Evolutionary conservation across 2,113 vertebrate genomes (phyloP), one percentile per base, ranked within the genome.

Genomic region (Microcebus murinus): DNA sequence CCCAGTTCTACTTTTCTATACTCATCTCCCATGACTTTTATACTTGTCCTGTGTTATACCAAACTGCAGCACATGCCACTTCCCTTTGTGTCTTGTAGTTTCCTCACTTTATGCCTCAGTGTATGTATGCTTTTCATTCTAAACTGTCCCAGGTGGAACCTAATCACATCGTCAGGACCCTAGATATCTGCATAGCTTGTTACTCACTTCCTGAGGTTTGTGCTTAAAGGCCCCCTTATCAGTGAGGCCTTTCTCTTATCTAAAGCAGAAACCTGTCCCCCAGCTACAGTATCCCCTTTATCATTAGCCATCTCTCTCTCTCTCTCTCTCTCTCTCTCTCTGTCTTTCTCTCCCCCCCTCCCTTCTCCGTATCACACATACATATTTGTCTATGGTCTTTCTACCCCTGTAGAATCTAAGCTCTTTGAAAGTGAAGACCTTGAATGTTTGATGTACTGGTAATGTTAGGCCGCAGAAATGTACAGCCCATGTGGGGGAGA

Each of bases 361-460:
- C 2, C n/a, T 55, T 5, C 5, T 17, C 15, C 6, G 18, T 7
- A 6, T 0, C 55, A 52, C 52, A 52, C 52, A 3, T 8, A 31
- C 65, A 81, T 36, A 21, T 29, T 68, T 63, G 45, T 82, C 74
- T 76, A 25, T 50, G 52, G 27, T 63, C 29, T 70, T 15, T 8
- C 82, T 79, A 59, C 34, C 27, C 13, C 39, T 80, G 21, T 71
- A 59, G 71, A 79, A 79, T 84, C 36, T 88, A 18, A 67, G 36
- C 65, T 80, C 55, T 67, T 59, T 68, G 61, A 27, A 83, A 83
- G 23, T 39, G 87, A 88, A 84, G 42, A 42, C 15, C 57, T 67
- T 23, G 55, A 74, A 17, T 42, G 34, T 82, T 76, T 63, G 50
- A 12, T 48, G 21, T 14, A 36, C 23, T 71, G 4, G n/a, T n/a